These are phyloP conservation scores for Cyprinella venusta DNA, from an alignment of 2,797 vertebrate genomes.

Conservation along the genomic window DNA sequence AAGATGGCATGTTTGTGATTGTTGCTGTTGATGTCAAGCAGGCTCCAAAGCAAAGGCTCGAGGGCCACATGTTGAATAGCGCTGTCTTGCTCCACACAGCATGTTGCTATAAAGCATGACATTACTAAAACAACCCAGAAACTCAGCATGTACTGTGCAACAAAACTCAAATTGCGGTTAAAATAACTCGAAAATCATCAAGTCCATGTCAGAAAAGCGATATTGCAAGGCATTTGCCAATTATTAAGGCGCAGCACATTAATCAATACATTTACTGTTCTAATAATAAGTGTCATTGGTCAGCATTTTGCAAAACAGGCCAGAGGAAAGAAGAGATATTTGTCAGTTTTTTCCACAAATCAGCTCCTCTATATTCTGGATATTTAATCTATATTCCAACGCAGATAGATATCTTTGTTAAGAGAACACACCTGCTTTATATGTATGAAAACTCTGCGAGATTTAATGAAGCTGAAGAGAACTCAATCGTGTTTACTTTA, in stretches of 20 bases:
- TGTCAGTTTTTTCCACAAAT: constrained; percentile 11
- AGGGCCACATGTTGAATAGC: neutral
- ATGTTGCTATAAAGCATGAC: constrained; percentile 11
- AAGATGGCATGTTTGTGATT: constrained; percentile 19
- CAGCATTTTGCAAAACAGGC: constrained; percentile 42
- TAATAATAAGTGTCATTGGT: constrained; percentile 39
- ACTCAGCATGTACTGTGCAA: neutral
- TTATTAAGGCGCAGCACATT: constrained; percentile 25
- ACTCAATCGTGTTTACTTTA: constrained; percentile 21
- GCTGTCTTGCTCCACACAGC: constrained; percentile 6
- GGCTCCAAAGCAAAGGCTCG: constrained; percentile 24
- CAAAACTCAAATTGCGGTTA: neutral
- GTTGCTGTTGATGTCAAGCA: constrained; percentile 13
- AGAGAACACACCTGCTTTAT: constrained; percentile 22
- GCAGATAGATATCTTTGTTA: constrained; percentile 35
- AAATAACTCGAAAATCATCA: constrained; percentile 23
- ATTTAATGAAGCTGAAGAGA: constrained; percentile 34
- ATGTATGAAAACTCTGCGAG: constrained; percentile 22
- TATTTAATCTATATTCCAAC: constrained; percentile 17
- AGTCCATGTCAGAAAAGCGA: constrained; percentile 51
- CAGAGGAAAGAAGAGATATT: constrained; percentile 20
- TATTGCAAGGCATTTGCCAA: constrained; percentile 16
- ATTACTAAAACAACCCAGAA: constrained; percentile 7
- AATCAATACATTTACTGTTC: constrained; percentile 48
- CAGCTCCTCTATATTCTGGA: constrained; percentile 2